Evolutionary conservation across 2,113 vertebrate species (phyloP), one percentile per base, ranked within the genome.

Genomic region (Callithrix jacchus): DNA sequence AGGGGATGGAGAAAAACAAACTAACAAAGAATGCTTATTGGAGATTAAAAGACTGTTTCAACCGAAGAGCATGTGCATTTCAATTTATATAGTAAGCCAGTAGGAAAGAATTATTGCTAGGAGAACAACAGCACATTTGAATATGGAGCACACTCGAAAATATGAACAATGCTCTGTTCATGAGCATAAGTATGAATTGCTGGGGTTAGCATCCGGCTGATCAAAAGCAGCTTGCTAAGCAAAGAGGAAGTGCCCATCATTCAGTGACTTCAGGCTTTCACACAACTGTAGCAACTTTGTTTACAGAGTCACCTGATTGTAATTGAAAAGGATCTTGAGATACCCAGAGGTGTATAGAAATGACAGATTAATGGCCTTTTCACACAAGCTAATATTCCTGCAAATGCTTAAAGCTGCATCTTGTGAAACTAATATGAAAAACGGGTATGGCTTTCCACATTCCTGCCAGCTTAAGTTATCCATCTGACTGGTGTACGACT

Each of bases 41-140:
- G 68, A 92, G 58, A 93, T 93, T 82, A 90, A 82, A 97, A 95
- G 32, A 90, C 81, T 86, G 35, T 95, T 95, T 87, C 91, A 82
- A 87, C 3, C 17, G 64, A 66, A 97, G 21, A 20, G 0, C 9
- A 68, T 30, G 6, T 73, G 27, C 18, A 61, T 94, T 81, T 94
- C 32, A 85, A 70, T 92, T 86, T 89, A 27, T 45, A 17, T 54
- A 86, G 45, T 85, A 66, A 92, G n/a, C 77, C 8, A 93, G 4
- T n/a, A 21, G 16, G 3, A 90, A 93, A 82, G 27, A 88, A 91
- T 95, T 92, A 84, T 85, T 91, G 17, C 35, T 76, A 56, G 56
- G 58, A 96, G 83, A 73, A 90, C 91, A 94, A 74, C 3, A 79
- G 5, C 30, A 66, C 10, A 61, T 30, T 18, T 70, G 68, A 79